These are phyloP conservation scores for Desoria tigrina DNA, from an alignment of 2,888 invertebrate genomes.

Conservation along the genomic window DNA sequence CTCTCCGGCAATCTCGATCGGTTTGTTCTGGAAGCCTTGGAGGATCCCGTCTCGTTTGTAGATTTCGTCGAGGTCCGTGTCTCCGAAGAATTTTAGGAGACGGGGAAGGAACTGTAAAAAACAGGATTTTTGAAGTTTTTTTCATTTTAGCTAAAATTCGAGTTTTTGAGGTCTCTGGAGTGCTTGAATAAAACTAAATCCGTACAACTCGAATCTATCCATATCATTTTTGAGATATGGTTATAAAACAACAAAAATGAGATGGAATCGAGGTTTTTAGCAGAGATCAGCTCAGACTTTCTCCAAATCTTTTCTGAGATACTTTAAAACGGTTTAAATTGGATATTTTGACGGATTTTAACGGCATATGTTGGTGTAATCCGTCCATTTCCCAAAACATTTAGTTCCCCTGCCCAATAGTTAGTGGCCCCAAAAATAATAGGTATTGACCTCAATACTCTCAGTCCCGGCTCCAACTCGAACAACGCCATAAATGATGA, in stretches of 20 bases:
- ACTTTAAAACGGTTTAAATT: too few relatives aligned
- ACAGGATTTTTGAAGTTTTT: background rate
- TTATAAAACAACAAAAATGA: too few relatives aligned
- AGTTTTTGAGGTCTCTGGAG: background rate
- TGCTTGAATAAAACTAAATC: background rate
- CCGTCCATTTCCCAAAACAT: too few relatives aligned
- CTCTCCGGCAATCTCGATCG: constrained; percentile 60
- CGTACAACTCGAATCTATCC: too few relatives aligned
- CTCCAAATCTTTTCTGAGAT: too few relatives aligned
- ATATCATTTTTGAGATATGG: too few relatives aligned
- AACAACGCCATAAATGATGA: constrained; percentile 77
- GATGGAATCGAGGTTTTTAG: too few relatives aligned
- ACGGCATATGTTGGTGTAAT: too few relatives aligned
- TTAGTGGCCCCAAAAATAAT: too few relatives aligned
- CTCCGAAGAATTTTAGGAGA: constrained; percentile 76
- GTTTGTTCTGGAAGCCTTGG: constrained; percentile 63
- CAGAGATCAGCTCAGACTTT: too few relatives aligned
- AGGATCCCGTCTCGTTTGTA: constrained; percentile 71
- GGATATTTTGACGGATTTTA: too few relatives aligned
- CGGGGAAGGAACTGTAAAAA: constrained; percentile 63
- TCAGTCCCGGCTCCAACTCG: constrained; percentile 78
- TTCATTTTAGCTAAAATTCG: background rate
- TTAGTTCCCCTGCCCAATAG: too few relatives aligned
- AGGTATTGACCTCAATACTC: constrained; percentile 81
- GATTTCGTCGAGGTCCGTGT: constrained; percentile 73